Conservation (phyloP, 2,113 vertebrate genomes). For the Zeus faber region DNA sequence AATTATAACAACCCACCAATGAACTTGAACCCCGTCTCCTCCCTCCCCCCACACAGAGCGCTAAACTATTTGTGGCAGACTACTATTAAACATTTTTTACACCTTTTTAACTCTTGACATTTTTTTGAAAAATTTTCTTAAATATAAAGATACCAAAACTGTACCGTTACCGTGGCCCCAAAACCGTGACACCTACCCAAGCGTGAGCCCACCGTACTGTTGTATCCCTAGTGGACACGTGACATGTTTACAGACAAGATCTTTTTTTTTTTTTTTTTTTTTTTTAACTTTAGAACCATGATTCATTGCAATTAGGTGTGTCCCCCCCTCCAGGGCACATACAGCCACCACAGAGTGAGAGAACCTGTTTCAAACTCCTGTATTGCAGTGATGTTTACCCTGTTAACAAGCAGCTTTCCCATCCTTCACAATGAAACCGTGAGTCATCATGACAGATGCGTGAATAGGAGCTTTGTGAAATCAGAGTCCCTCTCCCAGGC, state of each 20-base stretch:
- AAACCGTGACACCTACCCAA: too few species aligned
- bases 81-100: too few species aligned
- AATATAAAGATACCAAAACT: too few species aligned
- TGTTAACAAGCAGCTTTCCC: conserved; percentile 9
- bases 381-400: conserved; percentile 40
- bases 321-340: conserved; percentile 39
- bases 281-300: conserved; percentile 16
- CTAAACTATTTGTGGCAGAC: too few species aligned
- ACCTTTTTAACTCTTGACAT: too few species aligned
- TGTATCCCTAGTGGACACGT: conserved; percentile 10
- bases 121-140: too few species aligned
- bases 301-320: conserved; percentile 55
- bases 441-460: conserved; percentile 34
- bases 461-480: conserved; percentile 19
- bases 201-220: too few species aligned
- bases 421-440: conserved; percentile 19
- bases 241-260: conserved; percentile 26
- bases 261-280: background rate
- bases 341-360: conserved; percentile 48
- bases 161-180: too few species aligned
- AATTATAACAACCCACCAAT: too few species aligned
- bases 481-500: conserved; percentile 15
- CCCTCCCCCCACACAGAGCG: too few species aligned
- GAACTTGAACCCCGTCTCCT: too few species aligned
- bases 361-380: conserved; percentile 65